phyloP scores from a whole-genome alignment of 2,888 invertebrate genomes.

The Leuctra nigra region DNA sequence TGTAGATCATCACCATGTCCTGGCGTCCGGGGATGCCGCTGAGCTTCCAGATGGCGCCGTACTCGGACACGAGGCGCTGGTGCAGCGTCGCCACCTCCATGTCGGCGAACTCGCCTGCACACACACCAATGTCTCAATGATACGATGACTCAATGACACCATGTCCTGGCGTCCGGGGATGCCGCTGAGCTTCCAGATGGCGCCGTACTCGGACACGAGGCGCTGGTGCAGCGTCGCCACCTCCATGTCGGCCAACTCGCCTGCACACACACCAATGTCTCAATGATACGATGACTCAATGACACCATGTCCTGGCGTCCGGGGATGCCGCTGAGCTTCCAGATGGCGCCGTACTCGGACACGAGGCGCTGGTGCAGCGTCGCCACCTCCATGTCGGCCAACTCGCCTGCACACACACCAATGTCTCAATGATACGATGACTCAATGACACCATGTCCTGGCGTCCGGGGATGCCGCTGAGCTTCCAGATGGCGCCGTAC shows the following conservation, averaged over 20 bases:
- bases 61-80: background rate
- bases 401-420: too few relatives aligned
- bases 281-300: too few relatives aligned
- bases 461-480: conserved; percentile 12
- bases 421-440: too few relatives aligned
- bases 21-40: conserved; percentile 11
- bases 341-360: conserved; percentile 8
- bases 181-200: background rate
- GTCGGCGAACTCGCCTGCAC: conserved; percentile 33
- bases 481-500: conserved; percentile 12
- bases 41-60: conserved; percentile 13
- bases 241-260: conserved; percentile 31
- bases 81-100: conserved; percentile 28
- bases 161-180: conserved; percentile 11
- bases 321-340: background rate
- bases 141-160: too few relatives aligned
- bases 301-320: conserved; percentile 14
- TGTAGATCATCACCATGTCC: conserved; percentile 8
- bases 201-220: conserved; percentile 3
- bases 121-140: too few relatives aligned
- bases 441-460: conserved; percentile 4
- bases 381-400: conserved; percentile 25
- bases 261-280: too few relatives aligned
- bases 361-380: conserved; percentile 26
- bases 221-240: conserved; percentile 27